Evolutionary conservation across 2,797 vertebrate genomes (phyloP).

Genomic region (Limnodromus scolopaceus): DNA sequence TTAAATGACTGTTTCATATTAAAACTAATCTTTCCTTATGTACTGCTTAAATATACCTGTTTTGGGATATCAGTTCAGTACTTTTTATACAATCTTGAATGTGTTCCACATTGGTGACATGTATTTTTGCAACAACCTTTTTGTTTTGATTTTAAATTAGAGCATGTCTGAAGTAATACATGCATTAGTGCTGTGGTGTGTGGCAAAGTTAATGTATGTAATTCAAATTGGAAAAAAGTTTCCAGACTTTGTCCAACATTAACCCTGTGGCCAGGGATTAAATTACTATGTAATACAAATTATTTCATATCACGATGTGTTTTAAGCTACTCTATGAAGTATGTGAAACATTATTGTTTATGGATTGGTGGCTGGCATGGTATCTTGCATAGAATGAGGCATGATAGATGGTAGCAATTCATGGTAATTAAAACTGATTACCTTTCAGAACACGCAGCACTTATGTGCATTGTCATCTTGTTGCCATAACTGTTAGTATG

Average conservation of each 20-base stretch:
- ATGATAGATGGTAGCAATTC: slow-evolving; percentile 56
- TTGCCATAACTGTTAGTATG: slow-evolving; percentile 7
- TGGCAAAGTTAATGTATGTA: slow-evolving; percentile 81
- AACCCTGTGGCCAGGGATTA: slow-evolving; percentile 76
- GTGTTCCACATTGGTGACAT: slow-evolving; percentile 86
- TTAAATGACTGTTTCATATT: slow-evolving; percentile 85
- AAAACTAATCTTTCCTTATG: slow-evolving; percentile 81
- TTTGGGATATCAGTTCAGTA: slow-evolving; percentile 83
- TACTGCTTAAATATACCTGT: slow-evolving; percentile 83
- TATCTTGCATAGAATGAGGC: slow-evolving; percentile 60
- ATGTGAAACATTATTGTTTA: slow-evolving; percentile 74
- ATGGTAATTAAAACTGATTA: slow-evolving; percentile 48
- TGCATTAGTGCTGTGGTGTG: slow-evolving; percentile 79
- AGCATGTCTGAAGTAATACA: slow-evolving; percentile 80
- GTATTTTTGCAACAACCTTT: slow-evolving; percentile 79
- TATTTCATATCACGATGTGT: slow-evolving; percentile 76
- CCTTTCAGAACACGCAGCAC: slow-evolving; percentile 42
- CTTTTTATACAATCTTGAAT: slow-evolving; percentile 81
- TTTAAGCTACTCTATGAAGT: slow-evolving; percentile 81
- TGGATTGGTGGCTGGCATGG: slow-evolving; percentile 66
- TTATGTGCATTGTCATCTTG: slow-evolving; percentile 5
- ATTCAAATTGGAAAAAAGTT: slow-evolving; percentile 84
- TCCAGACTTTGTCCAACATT: slow-evolving; percentile 81
- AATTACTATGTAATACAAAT: slow-evolving; percentile 85
- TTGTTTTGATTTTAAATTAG: slow-evolving; percentile 74